Base-by-base conservation (phyloP, 2,113 vertebrate species). In the Oplegnathus fasciatus region DNA sequence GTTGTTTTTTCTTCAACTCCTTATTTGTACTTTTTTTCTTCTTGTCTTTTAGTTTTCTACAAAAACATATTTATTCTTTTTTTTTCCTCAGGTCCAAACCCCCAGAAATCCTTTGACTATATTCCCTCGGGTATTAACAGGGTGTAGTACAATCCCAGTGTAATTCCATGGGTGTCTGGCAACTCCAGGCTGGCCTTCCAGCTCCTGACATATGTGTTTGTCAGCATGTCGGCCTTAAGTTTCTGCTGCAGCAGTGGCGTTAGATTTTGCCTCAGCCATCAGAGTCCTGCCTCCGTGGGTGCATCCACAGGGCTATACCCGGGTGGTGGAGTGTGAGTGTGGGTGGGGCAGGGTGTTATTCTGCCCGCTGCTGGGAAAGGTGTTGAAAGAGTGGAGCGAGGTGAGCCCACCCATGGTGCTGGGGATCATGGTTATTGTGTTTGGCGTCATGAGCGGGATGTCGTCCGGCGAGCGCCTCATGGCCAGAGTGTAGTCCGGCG, bases 351-450 rank as follows among this genome's bases (percentile, higher is more conserved):
- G 96, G 86, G 97, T 99, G 94, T 98, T 99, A 93, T 98, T 99
- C 95, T 99, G 98, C 96, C 98, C 98, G 88, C 97, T 98, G 95
- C 96, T 97, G 65, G 98, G 97, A 92, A 97, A 99, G 84, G 97
- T 97, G 86, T 98, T 98, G 96, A 98, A 99, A 91, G 97, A 96
- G 95, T 99, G 98, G 93, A 99, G 95, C 84, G 98, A 97, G 11
- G 97, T 96, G 84, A 99, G 97, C 91, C 98, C 97, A 89, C 97
- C 97, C 97, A 99, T 98, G 95, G 96, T 97, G 94, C 98, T 99
- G 91, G 98, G 98, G 89, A 99, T 98, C 97, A 99, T 99, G 91
- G 98, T 99, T 92, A 99, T 99, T 94, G 98, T 99, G 94, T 99
- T 99, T 84, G 98, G 98, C 77, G 97, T 98, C 98, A 99, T 99